phyloP scores from a whole-genome alignment of 2,888 invertebrate genomes.

The Falcaria lacertinaria region DNA sequence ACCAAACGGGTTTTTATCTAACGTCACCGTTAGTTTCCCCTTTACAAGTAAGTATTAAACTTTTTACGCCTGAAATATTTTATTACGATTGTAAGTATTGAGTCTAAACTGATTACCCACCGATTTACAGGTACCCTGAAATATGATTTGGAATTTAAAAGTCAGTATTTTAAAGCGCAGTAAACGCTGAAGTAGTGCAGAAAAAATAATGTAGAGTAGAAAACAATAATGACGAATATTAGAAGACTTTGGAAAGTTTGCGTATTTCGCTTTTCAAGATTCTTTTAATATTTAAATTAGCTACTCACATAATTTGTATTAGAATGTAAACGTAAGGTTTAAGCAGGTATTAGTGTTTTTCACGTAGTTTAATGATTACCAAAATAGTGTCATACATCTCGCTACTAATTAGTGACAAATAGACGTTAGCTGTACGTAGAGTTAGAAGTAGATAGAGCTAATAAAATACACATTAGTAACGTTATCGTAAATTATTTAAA shows the following conservation, averaged over 20 bases:
- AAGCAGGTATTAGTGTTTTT: too few species aligned
- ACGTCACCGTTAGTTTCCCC: constrained; percentile 90
- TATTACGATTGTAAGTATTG: constrained; percentile 3
- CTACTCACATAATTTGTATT: background rate
- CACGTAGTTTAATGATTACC: too few species aligned
- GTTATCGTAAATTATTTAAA: too few species aligned
- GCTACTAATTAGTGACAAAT: too few species aligned
- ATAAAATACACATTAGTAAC: background rate
- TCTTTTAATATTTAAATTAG: background rate
- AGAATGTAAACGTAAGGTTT: background rate
- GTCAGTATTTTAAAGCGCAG: constrained; percentile 53
- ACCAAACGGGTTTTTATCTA: constrained; percentile 91
- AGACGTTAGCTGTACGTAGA: background rate
- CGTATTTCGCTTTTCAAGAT: background rate
- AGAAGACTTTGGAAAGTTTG: background rate
- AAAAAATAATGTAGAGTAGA: constrained; percentile 11
- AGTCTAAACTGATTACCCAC: background rate
- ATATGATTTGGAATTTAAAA: constrained; percentile 50
- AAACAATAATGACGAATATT: background rate
- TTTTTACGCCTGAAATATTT: constrained; percentile 1
- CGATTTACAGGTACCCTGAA: constrained; percentile 55
- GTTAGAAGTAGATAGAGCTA: background rate
- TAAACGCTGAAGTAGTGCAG: constrained; percentile 26
- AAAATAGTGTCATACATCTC: too few species aligned
- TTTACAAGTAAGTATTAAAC: constrained; percentile 85